These are phyloP conservation scores for Drosophila burlai DNA, from an alignment of 1,140 invertebrate genomes.

Conservation along the genomic window DNA sequence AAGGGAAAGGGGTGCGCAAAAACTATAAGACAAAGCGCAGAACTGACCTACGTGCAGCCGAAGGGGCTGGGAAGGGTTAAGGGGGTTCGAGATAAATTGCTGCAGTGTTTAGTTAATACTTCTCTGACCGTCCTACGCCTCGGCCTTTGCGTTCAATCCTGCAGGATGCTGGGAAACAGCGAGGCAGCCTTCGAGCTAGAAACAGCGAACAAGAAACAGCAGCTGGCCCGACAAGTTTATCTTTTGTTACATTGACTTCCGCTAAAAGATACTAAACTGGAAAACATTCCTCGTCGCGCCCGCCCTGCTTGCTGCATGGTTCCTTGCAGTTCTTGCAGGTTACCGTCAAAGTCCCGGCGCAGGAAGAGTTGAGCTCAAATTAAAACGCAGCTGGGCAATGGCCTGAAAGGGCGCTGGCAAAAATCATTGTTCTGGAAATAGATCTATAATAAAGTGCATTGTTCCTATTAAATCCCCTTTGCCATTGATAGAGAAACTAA, in stretches of 20 bases:
- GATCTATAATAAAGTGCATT: constrained; percentile 3
- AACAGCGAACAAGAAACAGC: constrained; percentile 43
- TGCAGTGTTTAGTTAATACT: constrained; percentile 82
- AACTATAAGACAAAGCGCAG: constrained; percentile 74
- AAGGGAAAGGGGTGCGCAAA: constrained; percentile 28
- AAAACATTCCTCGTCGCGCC: constrained; percentile 49
- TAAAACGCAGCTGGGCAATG: constrained; percentile 79
- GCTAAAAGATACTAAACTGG: constrained; percentile 78
- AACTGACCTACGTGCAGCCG: constrained; percentile 57
- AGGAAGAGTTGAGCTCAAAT: constrained; percentile 78
- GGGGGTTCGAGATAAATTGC: constrained; percentile 68
- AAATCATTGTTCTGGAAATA: constrained; percentile 22
- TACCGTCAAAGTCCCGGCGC: constrained; percentile 32
- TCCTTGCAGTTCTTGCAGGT: constrained; percentile 30
- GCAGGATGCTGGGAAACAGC: constrained; percentile 18
- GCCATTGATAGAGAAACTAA: neutral
- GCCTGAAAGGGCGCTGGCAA: constrained; percentile 45
- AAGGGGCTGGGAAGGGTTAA: constrained; percentile 20
- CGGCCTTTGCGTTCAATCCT: constrained; percentile 54
- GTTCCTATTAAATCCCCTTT: neutral
- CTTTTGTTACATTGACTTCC: constrained; percentile 83
- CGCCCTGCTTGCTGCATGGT: constrained; percentile 28
- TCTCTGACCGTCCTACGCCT: constrained; percentile 43
- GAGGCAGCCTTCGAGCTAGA: constrained; percentile 33
- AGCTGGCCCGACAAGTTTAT: constrained; percentile 81